Percentiles rank a stretch among this genome's conserved stretches.
Evolutionary conservation across 1,140 invertebrate genomes (phyloP).

Genomic region (Meloidogyne floridensis): DNA sequence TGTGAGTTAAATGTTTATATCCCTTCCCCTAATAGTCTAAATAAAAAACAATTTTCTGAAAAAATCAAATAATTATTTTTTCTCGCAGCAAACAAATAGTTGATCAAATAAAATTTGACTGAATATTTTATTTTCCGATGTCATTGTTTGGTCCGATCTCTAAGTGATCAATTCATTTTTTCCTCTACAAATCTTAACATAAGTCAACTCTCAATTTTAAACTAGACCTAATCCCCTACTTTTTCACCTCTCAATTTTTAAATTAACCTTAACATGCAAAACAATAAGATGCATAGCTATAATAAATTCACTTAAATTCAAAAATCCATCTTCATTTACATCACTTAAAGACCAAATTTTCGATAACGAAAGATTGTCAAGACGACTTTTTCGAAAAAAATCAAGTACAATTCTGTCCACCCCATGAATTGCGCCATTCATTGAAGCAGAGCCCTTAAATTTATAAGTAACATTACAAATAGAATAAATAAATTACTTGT

Average conservation of each 20-base stretch:
- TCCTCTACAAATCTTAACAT: background rate
- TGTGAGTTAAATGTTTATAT: too few species aligned
- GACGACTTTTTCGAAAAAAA: slow-evolving; percentile 47
- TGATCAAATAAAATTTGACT: too few species aligned
- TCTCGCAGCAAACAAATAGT: too few species aligned
- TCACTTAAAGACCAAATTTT: slow-evolving; percentile 82
- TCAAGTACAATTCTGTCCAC: slow-evolving; percentile 19
- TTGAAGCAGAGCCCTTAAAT: slow-evolving; percentile 31
- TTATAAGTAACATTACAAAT: slow-evolving; percentile 4
- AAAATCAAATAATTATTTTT: too few species aligned
- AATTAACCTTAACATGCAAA: slow-evolving; percentile 47
- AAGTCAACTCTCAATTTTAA: background rate
- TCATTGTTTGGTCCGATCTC: too few species aligned
- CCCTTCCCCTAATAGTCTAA: too few species aligned
- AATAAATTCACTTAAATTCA: slow-evolving; percentile 96
- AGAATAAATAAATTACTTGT: slow-evolving; percentile 23
- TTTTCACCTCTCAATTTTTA: background rate
- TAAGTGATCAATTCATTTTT: too few species aligned
- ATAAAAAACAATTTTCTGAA: too few species aligned
- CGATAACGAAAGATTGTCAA: slow-evolving; percentile 44
- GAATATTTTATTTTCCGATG: too few species aligned
- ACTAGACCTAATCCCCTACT: background rate
- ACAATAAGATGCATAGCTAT: slow-evolving; percentile 92
- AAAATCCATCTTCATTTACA: slow-evolving; percentile 88
- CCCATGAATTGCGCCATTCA: slow-evolving; percentile 43